Percentiles rank a stretch among this genome's conserved stretches.
Evolutionary conservation across 2,888 invertebrate genomes (phyloP).

Genomic region (Eurois occulta): DNA sequence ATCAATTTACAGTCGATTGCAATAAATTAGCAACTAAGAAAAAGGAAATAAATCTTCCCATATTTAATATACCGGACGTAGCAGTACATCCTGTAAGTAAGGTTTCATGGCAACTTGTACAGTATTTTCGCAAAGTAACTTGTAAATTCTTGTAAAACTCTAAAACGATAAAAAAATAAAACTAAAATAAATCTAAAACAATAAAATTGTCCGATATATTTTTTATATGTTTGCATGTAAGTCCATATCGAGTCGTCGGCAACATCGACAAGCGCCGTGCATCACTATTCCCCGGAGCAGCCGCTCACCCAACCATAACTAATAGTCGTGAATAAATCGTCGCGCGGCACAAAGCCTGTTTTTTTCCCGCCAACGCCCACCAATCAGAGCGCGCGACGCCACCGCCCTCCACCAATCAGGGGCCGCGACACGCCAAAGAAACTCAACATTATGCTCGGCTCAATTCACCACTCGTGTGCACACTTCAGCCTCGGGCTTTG

Average conservation of each 20-base stretch:
- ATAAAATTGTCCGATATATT: background rate
- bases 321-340: constrained; percentile 89
- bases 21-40: background rate
- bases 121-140: background rate
- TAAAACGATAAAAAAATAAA: no score
- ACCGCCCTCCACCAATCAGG: constrained; percentile 83
- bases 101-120: background rate
- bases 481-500: constrained; percentile 81
- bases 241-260: background rate
- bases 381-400: constrained; percentile 78
- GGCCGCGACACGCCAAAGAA: constrained; percentile 80
- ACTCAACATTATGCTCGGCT: constrained; percentile 85
- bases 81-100: background rate
- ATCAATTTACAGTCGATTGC: background rate
- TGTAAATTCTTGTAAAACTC: background rate
- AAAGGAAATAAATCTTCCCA: background rate
- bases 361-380: constrained; percentile 82
- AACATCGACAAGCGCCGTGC: constrained; percentile 54
- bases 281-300: constrained; percentile 73
- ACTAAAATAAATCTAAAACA: no score
- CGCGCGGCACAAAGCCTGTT: constrained; percentile 83
- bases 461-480: constrained; percentile 82
- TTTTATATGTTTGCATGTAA: background rate
- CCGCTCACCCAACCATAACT: constrained; percentile 87
- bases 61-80: background rate